These are phyloP conservation scores for Alca torda DNA, from an alignment of 2,797 vertebrate species.

Conservation along the genomic window DNA sequence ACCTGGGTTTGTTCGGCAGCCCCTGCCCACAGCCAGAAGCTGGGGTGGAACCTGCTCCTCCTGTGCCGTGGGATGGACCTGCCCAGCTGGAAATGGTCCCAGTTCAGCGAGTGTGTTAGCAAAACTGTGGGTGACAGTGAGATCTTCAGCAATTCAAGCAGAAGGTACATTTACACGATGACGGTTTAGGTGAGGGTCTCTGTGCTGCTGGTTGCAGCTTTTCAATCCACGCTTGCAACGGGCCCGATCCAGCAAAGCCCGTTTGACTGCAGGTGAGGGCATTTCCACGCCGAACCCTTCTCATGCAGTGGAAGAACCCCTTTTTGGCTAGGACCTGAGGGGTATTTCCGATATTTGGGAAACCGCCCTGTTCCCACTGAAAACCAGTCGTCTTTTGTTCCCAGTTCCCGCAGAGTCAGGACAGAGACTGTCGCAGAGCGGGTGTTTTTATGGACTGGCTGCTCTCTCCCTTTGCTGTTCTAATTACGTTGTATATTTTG, in stretches of 20 bases:
- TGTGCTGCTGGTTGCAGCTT: background rate
- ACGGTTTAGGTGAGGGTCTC: background rate
- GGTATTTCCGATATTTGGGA: background rate
- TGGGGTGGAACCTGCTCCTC: background rate
- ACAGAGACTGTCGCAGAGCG: background rate
- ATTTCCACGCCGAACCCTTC: background rate
- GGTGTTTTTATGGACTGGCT: constrained; percentile 32
- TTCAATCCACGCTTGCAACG: background rate
- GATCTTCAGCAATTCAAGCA: background rate
- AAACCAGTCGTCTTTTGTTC: background rate
- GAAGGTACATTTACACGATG: background rate
- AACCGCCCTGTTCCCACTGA: background rate
- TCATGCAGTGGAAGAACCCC: background rate
- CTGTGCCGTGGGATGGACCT: accelerated
- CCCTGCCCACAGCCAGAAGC: background rate
- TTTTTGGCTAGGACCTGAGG: background rate
- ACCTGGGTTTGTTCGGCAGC: background rate
- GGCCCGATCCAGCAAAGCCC: background rate
- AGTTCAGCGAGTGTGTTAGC: background rate
- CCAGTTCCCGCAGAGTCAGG: background rate
- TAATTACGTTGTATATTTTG: constrained; percentile 58
- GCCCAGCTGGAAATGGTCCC: background rate
- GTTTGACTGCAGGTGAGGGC: background rate
- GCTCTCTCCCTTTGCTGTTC: background rate
- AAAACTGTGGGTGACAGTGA: background rate